phyloP scores from a whole-genome alignment of 2,888 invertebrate species.

The Drosophila imparisetae region DNA sequence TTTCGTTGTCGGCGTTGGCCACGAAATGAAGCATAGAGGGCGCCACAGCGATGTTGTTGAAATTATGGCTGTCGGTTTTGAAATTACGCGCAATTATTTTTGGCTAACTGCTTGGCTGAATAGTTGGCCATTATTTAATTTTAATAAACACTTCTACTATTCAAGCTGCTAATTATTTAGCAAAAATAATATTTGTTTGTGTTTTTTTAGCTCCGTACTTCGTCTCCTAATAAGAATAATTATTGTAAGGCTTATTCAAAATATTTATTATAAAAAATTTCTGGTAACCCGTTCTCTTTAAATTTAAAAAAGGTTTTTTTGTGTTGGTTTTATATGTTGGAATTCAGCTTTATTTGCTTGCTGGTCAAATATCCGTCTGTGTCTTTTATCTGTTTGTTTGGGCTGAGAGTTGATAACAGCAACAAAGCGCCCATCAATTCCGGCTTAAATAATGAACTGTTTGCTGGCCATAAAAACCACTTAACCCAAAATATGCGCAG shows the following conservation, averaged over 20 bases:
- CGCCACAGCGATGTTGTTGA: conserved; percentile 10
- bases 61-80: conserved; percentile 19
- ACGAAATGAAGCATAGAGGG: conserved; percentile 22
- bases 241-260: neutral
- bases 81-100: conserved; percentile 19
- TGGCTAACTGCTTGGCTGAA: neutral
- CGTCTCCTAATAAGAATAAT: neutral
- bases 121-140: conserved; percentile 3
- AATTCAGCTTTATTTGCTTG: conserved; percentile 15
- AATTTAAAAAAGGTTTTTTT: neutral
- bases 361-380: neutral
- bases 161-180: neutral
- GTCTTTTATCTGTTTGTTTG: conserved; percentile 12
- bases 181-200: neutral
- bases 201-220: neutral
- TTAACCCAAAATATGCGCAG: conserved; percentile 68
- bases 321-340: neutral
- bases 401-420: conserved; percentile 20
- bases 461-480: conserved; percentile 71
- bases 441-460: conserved; percentile 70
- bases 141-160: neutral
- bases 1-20: conserved; percentile 27
- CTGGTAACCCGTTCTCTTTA: neutral
- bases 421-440: conserved; percentile 52
- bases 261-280: neutral